phyloP scores from a whole-genome alignment of 2,113 vertebrate species.

The Pangasianodon gigas region DNA sequence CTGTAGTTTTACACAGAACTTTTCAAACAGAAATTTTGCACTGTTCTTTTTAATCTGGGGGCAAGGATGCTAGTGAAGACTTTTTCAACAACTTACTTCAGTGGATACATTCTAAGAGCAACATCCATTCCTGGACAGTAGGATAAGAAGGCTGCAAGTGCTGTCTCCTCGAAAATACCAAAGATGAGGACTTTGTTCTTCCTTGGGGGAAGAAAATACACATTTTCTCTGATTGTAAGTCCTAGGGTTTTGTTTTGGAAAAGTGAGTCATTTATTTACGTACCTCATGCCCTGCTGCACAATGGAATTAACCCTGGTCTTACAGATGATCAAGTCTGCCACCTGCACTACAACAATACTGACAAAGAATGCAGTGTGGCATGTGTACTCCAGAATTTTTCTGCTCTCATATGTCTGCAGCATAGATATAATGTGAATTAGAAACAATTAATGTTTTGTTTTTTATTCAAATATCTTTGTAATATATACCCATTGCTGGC shows the following conservation, averaged over 20 bases:
- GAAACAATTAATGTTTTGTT: neutral
- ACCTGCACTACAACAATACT: constrained; percentile 90
- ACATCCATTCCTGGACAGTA: constrained; percentile 80
- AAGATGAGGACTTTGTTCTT: constrained; percentile 80
- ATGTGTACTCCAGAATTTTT: constrained; percentile 91
- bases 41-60: neutral
- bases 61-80: neutral
- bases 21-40: neutral
- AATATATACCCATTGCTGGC: constrained; percentile 79
- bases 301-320: constrained; percentile 88
- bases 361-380: constrained; percentile 90
- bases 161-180: constrained; percentile 77
- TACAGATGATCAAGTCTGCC: constrained; percentile 91
- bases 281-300: constrained; percentile 94
- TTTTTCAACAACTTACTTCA: constrained; percentile 68
- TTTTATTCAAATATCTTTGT: neutral
- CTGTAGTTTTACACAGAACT: neutral
- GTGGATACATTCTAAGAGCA: constrained; percentile 79
- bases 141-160: constrained; percentile 76
- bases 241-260: neutral
- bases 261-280: constrained; percentile 43
- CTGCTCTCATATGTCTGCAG: constrained; percentile 87
- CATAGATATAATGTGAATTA: neutral
- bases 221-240: neutral
- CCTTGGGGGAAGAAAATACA: neutral